A percentile compares a stretch with the other conserved stretches of the same genome.
Evolutionary conservation across 30 jellyfish, hydroid and myxozoan species (phyloP).

Genomic region (Sanderia malayensis): DNA sequence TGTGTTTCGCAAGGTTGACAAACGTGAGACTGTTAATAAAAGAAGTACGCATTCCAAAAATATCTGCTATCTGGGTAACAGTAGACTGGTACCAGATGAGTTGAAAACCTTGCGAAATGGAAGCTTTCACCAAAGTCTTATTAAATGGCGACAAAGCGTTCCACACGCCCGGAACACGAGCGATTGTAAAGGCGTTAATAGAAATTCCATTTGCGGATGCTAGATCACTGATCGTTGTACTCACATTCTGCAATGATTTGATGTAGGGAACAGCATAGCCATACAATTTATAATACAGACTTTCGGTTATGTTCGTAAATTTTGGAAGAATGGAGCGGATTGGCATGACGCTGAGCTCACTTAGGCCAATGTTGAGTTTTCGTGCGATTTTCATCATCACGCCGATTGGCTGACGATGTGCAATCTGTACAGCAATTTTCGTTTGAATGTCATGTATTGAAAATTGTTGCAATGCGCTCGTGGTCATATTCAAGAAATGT

Average conservation of each 20-base stretch:
- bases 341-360: not conserved
- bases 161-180: not conserved
- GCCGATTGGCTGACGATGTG: too few species aligned
- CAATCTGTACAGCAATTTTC: too few species aligned
- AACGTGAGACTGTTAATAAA: not conserved
- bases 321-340: not conserved
- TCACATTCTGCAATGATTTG: too few species aligned
- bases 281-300: not conserved
- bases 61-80: not conserved
- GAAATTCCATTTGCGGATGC: not conserved
- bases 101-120: not conserved
- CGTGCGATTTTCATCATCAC: not conserved
- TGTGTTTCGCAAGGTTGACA: not conserved
- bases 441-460: too few species aligned
- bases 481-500: too few species aligned
- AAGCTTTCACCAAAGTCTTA: not conserved
- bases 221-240: not conserved
- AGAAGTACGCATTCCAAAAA: not conserved
- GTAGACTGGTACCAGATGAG: not conserved
- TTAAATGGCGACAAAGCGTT: not conserved
- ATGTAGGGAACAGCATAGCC: not conserved
- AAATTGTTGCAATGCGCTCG: too few species aligned
- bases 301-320: not conserved
- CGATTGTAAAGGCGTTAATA: not conserved
- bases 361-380: not conserved